Base-by-base conservation (phyloP, 2,797 vertebrate species). In the Austrolebias charrua region DNA sequence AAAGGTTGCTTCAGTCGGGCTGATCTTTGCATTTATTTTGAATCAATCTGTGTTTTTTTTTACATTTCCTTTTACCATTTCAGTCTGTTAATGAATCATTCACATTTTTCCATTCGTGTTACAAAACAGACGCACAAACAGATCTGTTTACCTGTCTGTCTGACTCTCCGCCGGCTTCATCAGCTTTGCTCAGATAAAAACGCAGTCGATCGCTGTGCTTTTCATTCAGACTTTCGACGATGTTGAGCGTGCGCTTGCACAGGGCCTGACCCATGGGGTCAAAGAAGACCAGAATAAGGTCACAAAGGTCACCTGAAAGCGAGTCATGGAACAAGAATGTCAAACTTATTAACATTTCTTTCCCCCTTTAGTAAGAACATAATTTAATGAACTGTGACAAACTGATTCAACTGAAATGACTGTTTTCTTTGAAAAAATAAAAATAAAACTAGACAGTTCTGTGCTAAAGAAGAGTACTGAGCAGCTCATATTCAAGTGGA, bases 231-330 rank as follows among this genome's bases (percentile, higher is more conserved):
- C 79, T 86, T 85, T 95, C 94, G 53, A 95, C 94, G 1, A 95
- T 94, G 86, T 94, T 94, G 61, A 95, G 94, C 1, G 94, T 94
- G 29, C 94, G 92, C 63, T 95, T 95, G 61, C 94, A 95, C 62
- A 95, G 84, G 10, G 94, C 94, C 83, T 95, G 94, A 55, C 94
- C 94, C 94, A 95, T 95, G 4, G 94, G 94, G 80, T 95, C 94
- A 53, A 95, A 95, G 87, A 95, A 95, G 38, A 95, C 94, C 81
- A 95, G 80, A 24, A 95, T 92, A 77, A 95, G 86, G 78, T 95
- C 94, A 71, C 92, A 95, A 61, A 94, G 85, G 4, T 95, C 92
- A 15, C 94, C 94, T 95, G 78, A 18, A 62, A 61, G 57, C 0
- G 38, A 75, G 19, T 5, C 9, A 20, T 18, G 11, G 18, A 47